Base-by-base conservation (phyloP, 2,797 vertebrate genomes). In the Orestias chungarensis region DNA sequence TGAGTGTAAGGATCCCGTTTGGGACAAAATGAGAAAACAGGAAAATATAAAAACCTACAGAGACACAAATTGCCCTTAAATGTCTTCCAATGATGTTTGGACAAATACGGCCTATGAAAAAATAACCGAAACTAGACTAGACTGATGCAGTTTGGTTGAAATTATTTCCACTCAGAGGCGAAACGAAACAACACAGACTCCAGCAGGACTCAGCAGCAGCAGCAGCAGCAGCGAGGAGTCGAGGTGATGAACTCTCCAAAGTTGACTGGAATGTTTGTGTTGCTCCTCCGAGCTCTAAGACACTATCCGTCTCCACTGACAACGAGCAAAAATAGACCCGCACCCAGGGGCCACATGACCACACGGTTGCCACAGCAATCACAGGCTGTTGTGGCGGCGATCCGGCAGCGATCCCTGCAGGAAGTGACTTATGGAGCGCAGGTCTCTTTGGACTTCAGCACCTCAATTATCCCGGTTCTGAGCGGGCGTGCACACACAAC, bases 351-450 rank as follows among this genome's bases (percentile, higher is more conserved):
- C 75, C 83, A 89, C 88, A 88, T 89, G 88, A 87, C 88, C 79
- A 25, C 78, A 65, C 66, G 74, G 92, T 93, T 89, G 89, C 92
- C 90, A 93, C 89, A 92, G 91, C 90, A 93, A 92, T 93, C 84
- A 69, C 40, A 50, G 55, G 68, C 78, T 89, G 89, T 92, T 92
- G 88, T 86, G 38, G 82, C 83, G 88, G 90, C 75, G 66, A 93
- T 88, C 74, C 71, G 57, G 49, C 74, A 84, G 83, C 76, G 77
- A 84, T 88, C 78, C 86, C 74, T 91, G 70, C 71, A 70, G 88
- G 82, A 80, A 86, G 79, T 84, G 86, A 90, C 89, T 90, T 88
- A 92, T 90, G 79, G 76, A 71, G 76, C 11, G 29, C 71, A 75
- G 77, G 82, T 82, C 83, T 86, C 79, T 81, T 74, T 86, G 82